Conservation (phyloP, 2,888 invertebrate genomes). For the Pristionchus arcanus region DNA sequence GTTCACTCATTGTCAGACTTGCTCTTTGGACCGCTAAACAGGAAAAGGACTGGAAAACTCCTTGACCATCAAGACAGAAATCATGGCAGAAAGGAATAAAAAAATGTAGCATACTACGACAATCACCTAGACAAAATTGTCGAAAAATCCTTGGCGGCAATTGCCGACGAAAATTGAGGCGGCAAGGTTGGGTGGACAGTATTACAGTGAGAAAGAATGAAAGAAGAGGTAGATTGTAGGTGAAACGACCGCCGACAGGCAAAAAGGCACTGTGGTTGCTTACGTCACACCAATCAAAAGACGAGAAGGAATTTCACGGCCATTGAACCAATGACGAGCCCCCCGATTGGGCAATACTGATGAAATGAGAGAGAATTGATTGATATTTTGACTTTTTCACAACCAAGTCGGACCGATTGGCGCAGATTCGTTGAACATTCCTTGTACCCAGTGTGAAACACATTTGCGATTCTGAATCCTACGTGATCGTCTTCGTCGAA, state of each 20-base stretch:
- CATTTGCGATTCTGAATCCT: too few relatives aligned
- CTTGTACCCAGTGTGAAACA: too few relatives aligned
- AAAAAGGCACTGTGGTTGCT: conserved; percentile 5
- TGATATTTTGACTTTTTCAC: too few relatives aligned
- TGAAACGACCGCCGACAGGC: not conserved
- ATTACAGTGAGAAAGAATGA: not conserved
- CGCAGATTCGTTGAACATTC: too few relatives aligned
- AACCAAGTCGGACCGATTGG: too few relatives aligned
- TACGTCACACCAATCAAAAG: conserved; percentile 18
- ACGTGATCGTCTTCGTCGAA: too few relatives aligned
- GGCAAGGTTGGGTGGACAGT: not conserved
- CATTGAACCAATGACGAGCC: not conserved
- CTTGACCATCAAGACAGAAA: too few relatives aligned
- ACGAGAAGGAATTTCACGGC: conserved; percentile 23
- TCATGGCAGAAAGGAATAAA: too few relatives aligned
- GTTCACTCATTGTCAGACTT: not conserved
- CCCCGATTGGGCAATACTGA: conserved; percentile 38
- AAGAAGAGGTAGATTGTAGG: conserved; percentile 5
- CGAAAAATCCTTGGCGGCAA: too few relatives aligned
- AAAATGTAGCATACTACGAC: too few relatives aligned
- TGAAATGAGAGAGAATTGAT: not conserved
- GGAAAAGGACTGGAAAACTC: not conserved
- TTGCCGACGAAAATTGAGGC: too few relatives aligned
- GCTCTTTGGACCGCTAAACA: not conserved
- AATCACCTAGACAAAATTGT: too few relatives aligned